These are phyloP conservation scores for Rosalia funebris DNA, from an alignment of 2,888 invertebrate species.

Conservation along the genomic window DNA sequence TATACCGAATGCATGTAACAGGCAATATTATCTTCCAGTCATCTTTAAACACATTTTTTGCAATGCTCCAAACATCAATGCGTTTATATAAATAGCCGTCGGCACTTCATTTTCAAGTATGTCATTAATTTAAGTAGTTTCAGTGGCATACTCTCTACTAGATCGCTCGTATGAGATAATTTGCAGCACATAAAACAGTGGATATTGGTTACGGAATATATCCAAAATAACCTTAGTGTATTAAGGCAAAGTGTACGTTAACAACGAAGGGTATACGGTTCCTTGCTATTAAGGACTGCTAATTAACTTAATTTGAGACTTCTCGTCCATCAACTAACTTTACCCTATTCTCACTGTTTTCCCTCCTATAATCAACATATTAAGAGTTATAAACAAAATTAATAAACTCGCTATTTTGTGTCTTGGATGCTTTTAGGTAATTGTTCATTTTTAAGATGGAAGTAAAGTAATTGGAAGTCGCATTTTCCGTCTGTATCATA, in stretches of 20 bases:
- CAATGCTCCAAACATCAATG: too few relatives aligned
- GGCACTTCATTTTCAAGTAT: too few relatives aligned
- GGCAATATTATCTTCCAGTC: too few relatives aligned
- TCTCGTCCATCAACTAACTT: slow-evolving; percentile 42
- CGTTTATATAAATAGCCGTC: too few relatives aligned
- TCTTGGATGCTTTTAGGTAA: slow-evolving; percentile 33
- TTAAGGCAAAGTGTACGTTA: slow-evolving; percentile 52
- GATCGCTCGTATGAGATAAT: too few relatives aligned
- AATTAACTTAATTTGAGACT: slow-evolving; percentile 55
- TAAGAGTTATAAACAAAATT: slow-evolving; percentile 37
- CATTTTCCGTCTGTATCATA: not conserved
- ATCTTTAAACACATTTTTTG: too few relatives aligned
- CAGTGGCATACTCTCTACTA: too few relatives aligned
- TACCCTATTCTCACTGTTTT: slow-evolving; percentile 31
- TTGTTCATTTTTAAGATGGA: slow-evolving; percentile 11
- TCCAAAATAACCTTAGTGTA: slow-evolving; percentile 48
- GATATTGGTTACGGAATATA: slow-evolving; percentile 48
- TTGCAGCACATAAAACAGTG: not conserved
- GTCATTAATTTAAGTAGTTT: too few relatives aligned
- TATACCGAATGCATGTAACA: too few relatives aligned
- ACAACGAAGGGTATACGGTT: slow-evolving; percentile 52
- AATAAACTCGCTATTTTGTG: slow-evolving; percentile 35
- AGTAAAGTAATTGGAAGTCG: slow-evolving; percentile 5
- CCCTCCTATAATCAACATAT: slow-evolving; percentile 36
- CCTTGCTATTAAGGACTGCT: slow-evolving; percentile 53